A percentile compares a stretch with the other conserved stretches of the same genome.
phyloP scores from a whole-genome alignment of 1,140 invertebrate species.

The Ditylenchus dipsaci region DNA sequence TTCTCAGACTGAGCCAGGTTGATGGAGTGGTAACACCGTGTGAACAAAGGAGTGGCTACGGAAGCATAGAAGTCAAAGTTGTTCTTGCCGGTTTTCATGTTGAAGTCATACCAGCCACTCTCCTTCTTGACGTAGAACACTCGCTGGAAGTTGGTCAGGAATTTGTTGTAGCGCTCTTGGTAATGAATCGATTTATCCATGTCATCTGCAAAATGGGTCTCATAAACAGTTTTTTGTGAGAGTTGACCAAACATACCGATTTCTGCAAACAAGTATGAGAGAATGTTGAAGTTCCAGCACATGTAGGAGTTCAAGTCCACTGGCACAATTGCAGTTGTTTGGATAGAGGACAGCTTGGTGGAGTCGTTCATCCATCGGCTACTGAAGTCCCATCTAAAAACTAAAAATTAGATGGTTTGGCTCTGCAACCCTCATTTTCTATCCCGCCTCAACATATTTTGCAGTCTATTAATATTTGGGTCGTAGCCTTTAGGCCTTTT shows the following conservation, averaged over 20 bases:
- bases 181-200: slow-evolving; percentile 26
- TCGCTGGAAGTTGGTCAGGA: slow-evolving; percentile 31
- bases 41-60: slow-evolving; percentile 79
- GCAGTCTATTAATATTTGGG: no score
- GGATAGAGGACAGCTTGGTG: slow-evolving; percentile 49
- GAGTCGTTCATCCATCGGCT: slow-evolving; percentile 59
- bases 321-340: slow-evolving; percentile 59
- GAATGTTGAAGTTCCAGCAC: slow-evolving; percentile 58
- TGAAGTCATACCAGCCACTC: slow-evolving; percentile 71
- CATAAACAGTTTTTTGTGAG: slow-evolving; percentile 68
- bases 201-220: slow-evolving; percentile 15
- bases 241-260: slow-evolving; percentile 68
- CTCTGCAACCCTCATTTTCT: no score
- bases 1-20: slow-evolving; percentile 62
- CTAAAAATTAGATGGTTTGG: not conserved
- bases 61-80: slow-evolving; percentile 75
- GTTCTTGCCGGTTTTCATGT: slow-evolving; percentile 58
- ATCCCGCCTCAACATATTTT: no score
- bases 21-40: slow-evolving; percentile 61
- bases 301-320: slow-evolving; percentile 61
- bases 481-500: no score
- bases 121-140: slow-evolving; percentile 80
- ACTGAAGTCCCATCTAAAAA: slow-evolving; percentile 53
- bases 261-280: slow-evolving; percentile 56
- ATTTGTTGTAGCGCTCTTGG: slow-evolving; percentile 16